Conservation (phyloP, 1,140 invertebrate species). For the Ooceraea biroi region DNA sequence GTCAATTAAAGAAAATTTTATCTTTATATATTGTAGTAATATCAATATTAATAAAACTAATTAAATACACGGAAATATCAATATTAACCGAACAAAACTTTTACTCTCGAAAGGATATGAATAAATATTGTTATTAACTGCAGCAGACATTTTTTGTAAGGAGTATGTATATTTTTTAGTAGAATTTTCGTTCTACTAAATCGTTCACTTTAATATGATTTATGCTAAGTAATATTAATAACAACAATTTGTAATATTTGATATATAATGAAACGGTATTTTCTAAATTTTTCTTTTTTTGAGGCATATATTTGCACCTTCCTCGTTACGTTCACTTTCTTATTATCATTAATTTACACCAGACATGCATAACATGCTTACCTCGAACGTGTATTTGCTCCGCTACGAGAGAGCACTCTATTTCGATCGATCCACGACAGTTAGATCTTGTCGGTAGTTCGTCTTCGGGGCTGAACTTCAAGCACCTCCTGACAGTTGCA, state of each 20-base stretch:
- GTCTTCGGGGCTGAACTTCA: slow-evolving; percentile 85
- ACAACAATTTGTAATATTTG: not conserved
- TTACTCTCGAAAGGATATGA: not conserved
- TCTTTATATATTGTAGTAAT: not conserved
- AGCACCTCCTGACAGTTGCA: slow-evolving; percentile 83
- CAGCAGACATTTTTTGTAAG: not conserved
- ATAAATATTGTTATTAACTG: not conserved
- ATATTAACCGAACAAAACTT: not conserved
- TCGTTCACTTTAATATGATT: not conserved
- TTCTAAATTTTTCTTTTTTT: not conserved
- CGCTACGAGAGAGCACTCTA: slow-evolving; percentile 81
- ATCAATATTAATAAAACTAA: not conserved
- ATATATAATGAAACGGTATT: not conserved
- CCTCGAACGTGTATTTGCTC: slow-evolving; percentile 83
- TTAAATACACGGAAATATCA: not conserved
- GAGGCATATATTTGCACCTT: not conserved
- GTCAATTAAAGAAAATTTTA: not conserved
- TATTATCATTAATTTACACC: not conserved
- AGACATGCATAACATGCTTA: slow-evolving; percentile 68
- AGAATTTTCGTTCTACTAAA: no score
- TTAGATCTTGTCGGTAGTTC: slow-evolving; percentile 74
- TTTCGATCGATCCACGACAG: slow-evolving; percentile 83
- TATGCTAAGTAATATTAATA: not conserved
- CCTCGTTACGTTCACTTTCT: not conserved
- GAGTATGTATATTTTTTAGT: not conserved